Percentiles rank a stretch among this genome's conserved stretches.
Evolutionary conservation across 2,113 vertebrate species (phyloP).

Genomic region (Myocastor coypus): DNA sequence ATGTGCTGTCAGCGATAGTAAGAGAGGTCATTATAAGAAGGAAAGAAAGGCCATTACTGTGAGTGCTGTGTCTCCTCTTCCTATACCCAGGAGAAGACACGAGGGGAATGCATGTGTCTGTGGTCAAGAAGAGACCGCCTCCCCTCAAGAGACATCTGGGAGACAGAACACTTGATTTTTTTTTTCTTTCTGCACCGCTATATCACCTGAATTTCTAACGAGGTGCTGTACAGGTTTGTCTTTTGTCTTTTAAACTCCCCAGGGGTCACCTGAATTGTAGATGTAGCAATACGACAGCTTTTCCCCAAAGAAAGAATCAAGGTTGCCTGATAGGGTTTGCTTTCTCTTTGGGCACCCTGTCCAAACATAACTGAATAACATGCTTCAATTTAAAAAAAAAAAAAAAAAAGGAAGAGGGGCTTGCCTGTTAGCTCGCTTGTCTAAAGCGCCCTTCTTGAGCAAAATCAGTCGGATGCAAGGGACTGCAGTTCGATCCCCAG

Average conservation of each 20-base stretch:
- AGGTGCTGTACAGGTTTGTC: not conserved
- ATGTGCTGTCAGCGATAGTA: not conserved
- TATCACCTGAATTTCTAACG: not conserved
- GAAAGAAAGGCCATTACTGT: not conserved
- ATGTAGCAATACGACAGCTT: not conserved
- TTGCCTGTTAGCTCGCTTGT: too few relatives aligned
- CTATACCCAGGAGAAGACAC: too few relatives aligned
- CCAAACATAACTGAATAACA: not conserved
- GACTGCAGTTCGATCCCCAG: too few relatives aligned
- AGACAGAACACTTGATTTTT: not conserved
- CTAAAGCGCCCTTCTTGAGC: too few relatives aligned
- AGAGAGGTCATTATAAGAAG: not conserved
- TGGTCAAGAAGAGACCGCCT: not conserved
- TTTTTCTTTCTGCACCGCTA: not conserved
- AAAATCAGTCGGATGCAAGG: too few relatives aligned
- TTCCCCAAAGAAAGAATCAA: not conserved
- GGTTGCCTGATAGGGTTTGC: not conserved
- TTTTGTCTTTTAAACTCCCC: not conserved
- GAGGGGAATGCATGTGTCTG: accelerated
- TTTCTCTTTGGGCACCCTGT: not conserved
- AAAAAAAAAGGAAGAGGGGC: not conserved
- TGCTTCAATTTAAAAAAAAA: not conserved
- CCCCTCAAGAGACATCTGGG: not conserved
- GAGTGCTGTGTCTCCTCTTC: too few relatives aligned
- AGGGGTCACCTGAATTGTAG: not conserved